Base-by-base conservation (phyloP, 2,113 vertebrate species). In the Aramus guarauna region DNA sequence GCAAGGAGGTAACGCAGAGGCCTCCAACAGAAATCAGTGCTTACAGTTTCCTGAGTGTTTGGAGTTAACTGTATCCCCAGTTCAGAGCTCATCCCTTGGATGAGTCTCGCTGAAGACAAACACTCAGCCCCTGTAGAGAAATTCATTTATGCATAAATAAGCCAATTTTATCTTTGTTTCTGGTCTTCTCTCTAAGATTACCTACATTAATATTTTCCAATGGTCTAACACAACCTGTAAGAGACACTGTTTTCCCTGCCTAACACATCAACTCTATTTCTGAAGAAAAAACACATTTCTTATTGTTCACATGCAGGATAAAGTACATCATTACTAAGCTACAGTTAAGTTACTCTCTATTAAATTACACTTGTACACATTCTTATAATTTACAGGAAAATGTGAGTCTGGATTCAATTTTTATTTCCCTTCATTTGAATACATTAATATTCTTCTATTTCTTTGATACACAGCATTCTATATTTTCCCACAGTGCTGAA, bases 331-430 rank as follows among this genome's bases (percentile, higher is more conserved):
- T 75, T 75, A 78, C 64, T 16, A 64, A 91, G 53, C 87, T 94
- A 94, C 92, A 94, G 88, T 97, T 43, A 97, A 98, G 80, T 81
- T 72, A 82, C 11, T 63, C 85, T 90, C 85, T 93, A 96, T 96
- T 97, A 97, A 97, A 91, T 82, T 97, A 95, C 37, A 62, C 45
- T 97, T 95, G 64, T 77, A 73, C 71, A 91, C 60, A 94, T 97
- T 97, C 90, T 92, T 96, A 91, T 78, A 95, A 97, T 95, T 96
- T 95, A 96, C 77, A 85, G 83, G 69, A 74, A 93, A 64, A 87
- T 75, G 50, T 39, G 14, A 82, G 47, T 88, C 85, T 95, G 82
- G 59, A 76, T 83, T 90, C 55, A 47, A 72, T 82, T 88, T 91
- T 90, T 85, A 60, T 84, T 73, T 79, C 18, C 29, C 47, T 92